These are phyloP conservation scores for Cetoscarus ocellatus DNA, from an alignment of 2,797 vertebrate species.

Conservation along the genomic window DNA sequence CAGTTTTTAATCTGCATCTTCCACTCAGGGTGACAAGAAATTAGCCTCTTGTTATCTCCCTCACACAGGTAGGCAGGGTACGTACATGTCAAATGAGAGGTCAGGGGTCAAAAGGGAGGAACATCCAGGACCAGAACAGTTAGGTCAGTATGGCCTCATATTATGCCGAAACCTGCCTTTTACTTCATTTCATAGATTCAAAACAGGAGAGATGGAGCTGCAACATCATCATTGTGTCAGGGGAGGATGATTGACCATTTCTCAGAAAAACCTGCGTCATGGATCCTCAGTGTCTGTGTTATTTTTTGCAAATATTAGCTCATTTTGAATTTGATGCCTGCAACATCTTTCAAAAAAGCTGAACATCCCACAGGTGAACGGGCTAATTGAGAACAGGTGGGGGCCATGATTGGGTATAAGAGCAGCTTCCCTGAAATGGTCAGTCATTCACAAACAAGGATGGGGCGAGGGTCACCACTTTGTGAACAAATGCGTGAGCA, in stretches of 20 bases:
- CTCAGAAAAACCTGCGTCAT: too few relatives aligned
- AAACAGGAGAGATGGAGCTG: neutral
- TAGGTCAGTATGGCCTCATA: neutral
- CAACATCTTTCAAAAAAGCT: too few relatives aligned
- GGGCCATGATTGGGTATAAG: too few relatives aligned
- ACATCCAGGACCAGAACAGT: neutral
- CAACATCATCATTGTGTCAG: neutral
- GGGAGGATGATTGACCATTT: neutral
- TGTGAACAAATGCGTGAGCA: too few relatives aligned
- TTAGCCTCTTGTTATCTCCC: conserved; percentile 42
- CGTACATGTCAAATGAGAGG: conserved; percentile 18
- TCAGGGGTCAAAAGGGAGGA: conserved; percentile 19
- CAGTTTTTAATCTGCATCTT: conserved; percentile 37
- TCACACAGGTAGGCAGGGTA: conserved; percentile 29
- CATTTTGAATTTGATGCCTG: too few relatives aligned
- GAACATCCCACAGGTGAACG: too few relatives aligned
- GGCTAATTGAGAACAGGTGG: too few relatives aligned
- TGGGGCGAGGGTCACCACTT: too few relatives aligned
- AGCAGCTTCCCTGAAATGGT: too few relatives aligned
- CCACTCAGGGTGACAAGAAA: conserved; percentile 23
- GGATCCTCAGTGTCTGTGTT: too few relatives aligned
- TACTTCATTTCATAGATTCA: neutral
- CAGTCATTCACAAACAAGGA: too few relatives aligned
- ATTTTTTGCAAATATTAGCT: too few relatives aligned
- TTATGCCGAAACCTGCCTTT: neutral